These are phyloP conservation scores for Thunnus albacares DNA, from an alignment of 2,797 vertebrate genomes.

Conservation along the genomic window DNA sequence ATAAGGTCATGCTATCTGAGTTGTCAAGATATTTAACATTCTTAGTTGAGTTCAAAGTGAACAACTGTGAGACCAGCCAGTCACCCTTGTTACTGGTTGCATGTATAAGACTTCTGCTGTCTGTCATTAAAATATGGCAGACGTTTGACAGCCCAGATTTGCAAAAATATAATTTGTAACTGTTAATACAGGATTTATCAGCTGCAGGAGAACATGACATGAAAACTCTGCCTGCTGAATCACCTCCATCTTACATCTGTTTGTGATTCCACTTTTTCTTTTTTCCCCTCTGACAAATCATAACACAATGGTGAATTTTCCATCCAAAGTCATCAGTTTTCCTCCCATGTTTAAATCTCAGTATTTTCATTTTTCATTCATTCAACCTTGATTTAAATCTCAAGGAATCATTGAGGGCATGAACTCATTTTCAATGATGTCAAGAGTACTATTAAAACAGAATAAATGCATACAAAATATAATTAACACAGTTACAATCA, in stretches of 20 bases:
- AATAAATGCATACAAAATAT: too few species aligned
- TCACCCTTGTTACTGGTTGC: not conserved
- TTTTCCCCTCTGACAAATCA: conserved; percentile 21
- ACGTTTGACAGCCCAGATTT: conserved; percentile 25
- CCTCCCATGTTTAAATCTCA: not conserved
- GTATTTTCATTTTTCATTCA: not conserved
- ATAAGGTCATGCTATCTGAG: too few species aligned
- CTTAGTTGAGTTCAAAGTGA: too few species aligned
- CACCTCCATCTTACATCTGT: conserved; percentile 22
- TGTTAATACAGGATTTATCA: not conserved
- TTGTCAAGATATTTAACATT: too few species aligned
- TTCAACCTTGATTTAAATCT: too few species aligned
- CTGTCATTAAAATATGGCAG: conserved; percentile 10
- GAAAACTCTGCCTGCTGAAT: not conserved
- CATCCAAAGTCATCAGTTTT: not conserved
- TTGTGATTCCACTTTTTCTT: conserved; percentile 10
- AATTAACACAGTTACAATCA: too few species aligned
- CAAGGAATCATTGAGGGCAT: too few species aligned
- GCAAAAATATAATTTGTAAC: not conserved
- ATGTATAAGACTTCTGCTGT: conserved; percentile 13
- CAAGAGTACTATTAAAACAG: too few species aligned
- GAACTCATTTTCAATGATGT: too few species aligned
- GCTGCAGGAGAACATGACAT: not conserved
- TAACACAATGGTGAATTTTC: not conserved
- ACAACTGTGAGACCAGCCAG: too few species aligned